phyloP scores from a whole-genome alignment of 2,113 vertebrate genomes.

The Colinus virginianus region DNA sequence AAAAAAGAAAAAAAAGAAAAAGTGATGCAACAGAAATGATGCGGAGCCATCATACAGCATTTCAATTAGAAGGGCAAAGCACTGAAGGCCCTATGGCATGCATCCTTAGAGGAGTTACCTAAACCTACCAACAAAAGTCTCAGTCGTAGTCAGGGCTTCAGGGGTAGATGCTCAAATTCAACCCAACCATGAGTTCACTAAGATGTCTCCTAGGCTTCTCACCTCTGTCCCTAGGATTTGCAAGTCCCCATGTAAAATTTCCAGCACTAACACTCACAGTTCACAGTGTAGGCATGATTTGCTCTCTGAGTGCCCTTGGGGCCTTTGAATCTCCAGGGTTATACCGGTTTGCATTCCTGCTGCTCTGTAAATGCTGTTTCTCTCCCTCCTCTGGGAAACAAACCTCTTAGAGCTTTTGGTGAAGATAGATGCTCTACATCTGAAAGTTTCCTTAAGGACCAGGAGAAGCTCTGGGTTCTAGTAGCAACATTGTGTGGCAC shows the following conservation, averaged over 20 bases:
- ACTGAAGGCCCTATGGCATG: rapidly evolving
- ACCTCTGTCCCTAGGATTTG: not conserved
- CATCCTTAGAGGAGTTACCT: not conserved
- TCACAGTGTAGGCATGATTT: not conserved
- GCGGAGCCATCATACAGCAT: not conserved
- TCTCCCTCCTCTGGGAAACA: not conserved
- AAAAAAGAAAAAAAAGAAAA: no score
- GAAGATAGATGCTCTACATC: not conserved
- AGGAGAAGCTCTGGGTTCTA: not conserved
- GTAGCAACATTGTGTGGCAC: not conserved
- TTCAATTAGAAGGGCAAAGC: not conserved
- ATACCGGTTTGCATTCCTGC: not conserved
- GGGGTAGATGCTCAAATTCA: not conserved
- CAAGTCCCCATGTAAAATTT: not conserved
- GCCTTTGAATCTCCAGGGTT: not conserved
- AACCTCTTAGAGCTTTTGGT: not conserved
- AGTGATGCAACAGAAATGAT: not conserved
- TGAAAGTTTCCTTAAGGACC: not conserved
- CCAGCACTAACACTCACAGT: not conserved
- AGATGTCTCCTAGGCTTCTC: not conserved
- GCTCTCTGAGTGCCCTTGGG: not conserved
- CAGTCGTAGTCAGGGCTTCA: not conserved
- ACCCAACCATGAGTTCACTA: not conserved
- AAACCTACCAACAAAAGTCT: not conserved
- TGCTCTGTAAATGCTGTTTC: not conserved